These are phyloP conservation scores for Pimephales promelas DNA, from an alignment of 2,113 vertebrate species.

Conservation along the genomic window DNA sequence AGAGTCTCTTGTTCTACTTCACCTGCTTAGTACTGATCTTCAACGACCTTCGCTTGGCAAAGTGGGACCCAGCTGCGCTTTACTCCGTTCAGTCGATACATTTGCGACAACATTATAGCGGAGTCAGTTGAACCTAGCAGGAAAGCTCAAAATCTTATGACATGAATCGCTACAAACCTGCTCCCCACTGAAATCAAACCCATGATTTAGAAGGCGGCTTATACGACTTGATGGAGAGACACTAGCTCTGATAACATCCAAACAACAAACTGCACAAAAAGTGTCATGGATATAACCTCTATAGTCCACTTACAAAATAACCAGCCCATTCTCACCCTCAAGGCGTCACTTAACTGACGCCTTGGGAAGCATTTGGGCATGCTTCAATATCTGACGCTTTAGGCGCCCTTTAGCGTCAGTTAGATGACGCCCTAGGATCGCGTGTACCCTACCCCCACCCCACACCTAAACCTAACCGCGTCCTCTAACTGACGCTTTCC, in stretches of 20 bases:
- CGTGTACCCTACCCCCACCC: too few species aligned
- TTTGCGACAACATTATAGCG: neutral
- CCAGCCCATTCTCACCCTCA: too few species aligned
- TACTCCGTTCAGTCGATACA: conserved; percentile 3
- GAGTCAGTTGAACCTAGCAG: neutral
- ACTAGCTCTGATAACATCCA: neutral
- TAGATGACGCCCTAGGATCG: too few species aligned
- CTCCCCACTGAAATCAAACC: neutral
- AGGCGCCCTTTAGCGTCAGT: too few species aligned
- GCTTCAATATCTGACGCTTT: too few species aligned
- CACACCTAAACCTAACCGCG: too few species aligned
- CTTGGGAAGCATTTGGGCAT: too few species aligned
- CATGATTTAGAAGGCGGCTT: neutral
- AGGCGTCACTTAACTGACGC: too few species aligned
- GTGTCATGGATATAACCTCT: neutral
- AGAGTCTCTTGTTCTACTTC: neutral
- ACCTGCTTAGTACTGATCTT: conserved; percentile 13
- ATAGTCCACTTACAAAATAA: neutral
- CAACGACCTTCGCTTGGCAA: neutral
- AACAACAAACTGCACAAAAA: conserved; percentile 7
- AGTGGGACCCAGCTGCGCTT: conserved; percentile 10
- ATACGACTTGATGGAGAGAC: too few species aligned
- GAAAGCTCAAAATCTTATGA: neutral
- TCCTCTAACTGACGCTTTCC: too few species aligned
- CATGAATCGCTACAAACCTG: neutral